Evolutionary conservation across 2,113 vertebrate species (phyloP), one percentile per base, ranked within the genome.

Genomic region (Laterallus jamaicensis): DNA sequence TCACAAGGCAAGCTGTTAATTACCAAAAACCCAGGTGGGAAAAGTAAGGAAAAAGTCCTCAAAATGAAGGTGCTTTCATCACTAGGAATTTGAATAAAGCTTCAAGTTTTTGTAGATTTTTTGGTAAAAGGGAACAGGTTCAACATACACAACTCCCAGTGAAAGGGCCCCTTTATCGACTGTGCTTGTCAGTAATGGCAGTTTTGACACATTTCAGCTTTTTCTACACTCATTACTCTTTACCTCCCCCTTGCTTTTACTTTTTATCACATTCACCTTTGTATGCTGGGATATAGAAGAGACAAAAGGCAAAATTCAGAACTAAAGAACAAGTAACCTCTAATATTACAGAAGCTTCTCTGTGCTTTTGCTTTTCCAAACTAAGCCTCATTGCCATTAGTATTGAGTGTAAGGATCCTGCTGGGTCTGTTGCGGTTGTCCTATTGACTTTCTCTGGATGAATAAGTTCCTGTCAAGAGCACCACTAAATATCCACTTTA

Each of bases 361-460:
- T 54, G 18, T 74, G 69, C 70, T 97, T 95, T 91, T 62, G 62
- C 54, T 96, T 91, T 94, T 50, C 60, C 74, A 91, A 79, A 58
- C 82, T 55, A 56, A 93, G 64, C 42, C 60, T 95, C 52, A 32
- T 76, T 94, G 62, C 58, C 82, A n/a, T 88, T 93, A 82, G 70
- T 68, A 94, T 42, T 47, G 92, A 95, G 82, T 76, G 71, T 69
- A 78, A 82, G 63, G 88, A 86, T 78, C 81, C 77, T 95, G 63
- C 73, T 94, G 66, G 56, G 93, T 96, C 70, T 91, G 83, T 96
- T 96, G 91, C 52, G 1, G 79, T 97, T 96, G 80, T 96, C 76
- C 90, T 97, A 97, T 90, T 96, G 92, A 96, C 78, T 93, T 96
- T 96, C 84, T 93, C 63, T 91, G 80, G 76, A 93, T 96, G 86